Evolutionary conservation across 2,113 vertebrate species (phyloP), one percentile per base, ranked within the genome.

Genomic region (Phylloscopus whistleri): DNA sequence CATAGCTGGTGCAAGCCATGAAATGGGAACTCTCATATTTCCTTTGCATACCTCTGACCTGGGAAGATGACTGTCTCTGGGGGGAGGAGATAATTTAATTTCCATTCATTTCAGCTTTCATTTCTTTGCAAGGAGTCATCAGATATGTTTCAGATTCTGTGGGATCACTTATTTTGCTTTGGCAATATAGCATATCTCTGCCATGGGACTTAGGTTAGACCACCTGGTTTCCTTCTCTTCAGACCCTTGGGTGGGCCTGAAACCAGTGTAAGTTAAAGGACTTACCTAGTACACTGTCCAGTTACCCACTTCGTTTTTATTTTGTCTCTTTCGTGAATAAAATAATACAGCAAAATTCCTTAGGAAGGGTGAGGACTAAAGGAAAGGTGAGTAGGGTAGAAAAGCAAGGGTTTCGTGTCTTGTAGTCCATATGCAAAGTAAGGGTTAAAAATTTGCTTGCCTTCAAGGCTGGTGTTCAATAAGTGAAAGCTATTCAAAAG

Each of bases 31-130:
- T 97, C 76, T 88, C 46, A 16, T 89, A 94, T 96, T 95, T n/a
- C 13, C 81, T 94, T 95, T 87, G 76, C 68, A 48, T 96, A 78
- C 90, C 86, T 93, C 95, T 97, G 92, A 97, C 93, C 89, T 91
- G 49, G 86, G 89, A 97, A 96, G 93, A 96, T 94, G 93, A 92
- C 26, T 35, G 21, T 87, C 96, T 93, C 96, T 94, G 14, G 90
- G 84, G 94, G 84, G 85, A 62, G 70, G 27, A 97, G 94, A 95
- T 98, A 97, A 98, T 97, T 97, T 97, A 92, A 97, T 98, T 98
- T 98, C 97, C 97, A 97, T 96, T 90, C 93, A 94, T 95, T 95
- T 97, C 96, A 95, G 84, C 78, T 95, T 92, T 87, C 91, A 56
- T 87, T 74, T 96, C 92, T 96, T 83, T 94, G 80, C 91, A 93